A percentile compares a stretch with the other conserved stretches of the same genome.
phyloP scores from a whole-genome alignment of 2,888 invertebrate species.

The Andrena marginata region DNA sequence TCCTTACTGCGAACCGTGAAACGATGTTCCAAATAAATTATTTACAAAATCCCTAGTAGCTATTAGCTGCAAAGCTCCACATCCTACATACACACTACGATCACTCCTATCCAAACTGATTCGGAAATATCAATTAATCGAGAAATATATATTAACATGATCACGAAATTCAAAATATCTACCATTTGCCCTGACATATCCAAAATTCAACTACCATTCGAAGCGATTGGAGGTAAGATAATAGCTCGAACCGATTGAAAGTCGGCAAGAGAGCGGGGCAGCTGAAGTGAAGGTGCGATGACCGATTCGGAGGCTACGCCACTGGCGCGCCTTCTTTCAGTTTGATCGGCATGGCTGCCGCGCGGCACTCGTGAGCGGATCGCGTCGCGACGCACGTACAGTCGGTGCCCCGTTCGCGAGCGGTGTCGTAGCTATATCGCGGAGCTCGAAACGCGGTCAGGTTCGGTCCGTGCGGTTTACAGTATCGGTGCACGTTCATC shows the following conservation, averaged over 20 bases:
- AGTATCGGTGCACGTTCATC: not conserved
- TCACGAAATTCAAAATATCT: too few relatives aligned
- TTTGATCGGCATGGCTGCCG: slow-evolving; percentile 57
- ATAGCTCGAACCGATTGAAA: too few relatives aligned
- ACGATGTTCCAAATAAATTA: too few relatives aligned
- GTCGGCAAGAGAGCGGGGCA: too few relatives aligned
- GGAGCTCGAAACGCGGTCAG: slow-evolving; percentile 10
- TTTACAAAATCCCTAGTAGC: too few relatives aligned
- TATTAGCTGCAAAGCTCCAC: too few relatives aligned
- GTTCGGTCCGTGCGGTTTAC: not conserved
- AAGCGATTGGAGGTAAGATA: too few relatives aligned
- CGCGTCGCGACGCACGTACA: slow-evolving; percentile 60
- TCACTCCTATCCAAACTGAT: too few relatives aligned
- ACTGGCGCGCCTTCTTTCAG: slow-evolving; percentile 58
- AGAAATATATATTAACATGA: too few relatives aligned
- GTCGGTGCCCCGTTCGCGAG: slow-evolving; percentile 53
- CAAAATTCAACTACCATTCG: not conserved
- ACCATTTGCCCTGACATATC: not conserved
- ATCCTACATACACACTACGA: too few relatives aligned
- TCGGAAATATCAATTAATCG: too few relatives aligned
- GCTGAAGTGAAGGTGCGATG: not conserved
- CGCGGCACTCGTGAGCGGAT: slow-evolving; percentile 49
- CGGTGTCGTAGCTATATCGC: slow-evolving; percentile 33
- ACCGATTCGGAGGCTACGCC: slow-evolving; percentile 47
- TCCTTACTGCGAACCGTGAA: too few relatives aligned